These are phyloP conservation scores for Hydra vulgaris DNA, from an alignment of 30 jellyfish, hydroid and myxozoan genomes.

Conservation along the genomic window DNA sequence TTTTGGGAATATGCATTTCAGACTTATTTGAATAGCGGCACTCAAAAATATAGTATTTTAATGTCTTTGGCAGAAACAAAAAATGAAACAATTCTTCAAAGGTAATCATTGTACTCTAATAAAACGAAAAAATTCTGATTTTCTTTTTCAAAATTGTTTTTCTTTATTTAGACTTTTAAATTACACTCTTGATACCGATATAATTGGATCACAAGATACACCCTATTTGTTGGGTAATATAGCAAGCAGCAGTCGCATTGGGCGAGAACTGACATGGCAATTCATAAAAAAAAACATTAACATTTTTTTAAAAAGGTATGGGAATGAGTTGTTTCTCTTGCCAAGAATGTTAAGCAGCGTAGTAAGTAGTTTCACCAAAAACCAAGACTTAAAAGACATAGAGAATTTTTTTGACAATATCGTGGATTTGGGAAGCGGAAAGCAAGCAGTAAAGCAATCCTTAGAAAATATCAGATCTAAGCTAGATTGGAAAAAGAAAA, in stretches of 20 bases:
- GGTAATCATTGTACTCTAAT: slow-evolving; percentile 10
- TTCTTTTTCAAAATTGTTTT: too few relatives aligned
- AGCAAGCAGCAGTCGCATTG: slow-evolving; percentile 51
- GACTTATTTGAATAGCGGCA: slow-evolving; percentile 5
- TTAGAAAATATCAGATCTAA: slow-evolving; percentile 28
- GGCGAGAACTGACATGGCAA: slow-evolving; percentile 64
- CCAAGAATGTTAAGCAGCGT: slow-evolving; percentile 33
- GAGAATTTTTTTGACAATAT: slow-evolving; percentile 23
- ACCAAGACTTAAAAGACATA: slow-evolving; percentile 38
- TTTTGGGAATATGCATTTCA: slow-evolving; percentile 7
- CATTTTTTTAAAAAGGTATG: slow-evolving; percentile 11
- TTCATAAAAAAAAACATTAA: slow-evolving; percentile 39
- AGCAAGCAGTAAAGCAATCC: slow-evolving; percentile 19
- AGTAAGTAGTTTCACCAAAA: slow-evolving; percentile 29
- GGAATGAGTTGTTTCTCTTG: slow-evolving; percentile 29
- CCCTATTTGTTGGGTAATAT: slow-evolving; percentile 20
- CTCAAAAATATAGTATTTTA: neutral
- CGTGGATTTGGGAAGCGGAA: slow-evolving; percentile 9
- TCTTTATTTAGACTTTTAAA: slow-evolving; percentile 3
- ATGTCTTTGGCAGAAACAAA: slow-evolving; percentile 7
- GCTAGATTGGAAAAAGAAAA: slow-evolving; percentile 38
- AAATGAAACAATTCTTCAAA: neutral
- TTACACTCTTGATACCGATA: neutral
- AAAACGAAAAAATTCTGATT: neutral
- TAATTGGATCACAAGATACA: slow-evolving; percentile 12